These are phyloP conservation scores for Scrobipalpa costella DNA, from an alignment of 2,888 invertebrate genomes.

Conservation along the genomic window DNA sequence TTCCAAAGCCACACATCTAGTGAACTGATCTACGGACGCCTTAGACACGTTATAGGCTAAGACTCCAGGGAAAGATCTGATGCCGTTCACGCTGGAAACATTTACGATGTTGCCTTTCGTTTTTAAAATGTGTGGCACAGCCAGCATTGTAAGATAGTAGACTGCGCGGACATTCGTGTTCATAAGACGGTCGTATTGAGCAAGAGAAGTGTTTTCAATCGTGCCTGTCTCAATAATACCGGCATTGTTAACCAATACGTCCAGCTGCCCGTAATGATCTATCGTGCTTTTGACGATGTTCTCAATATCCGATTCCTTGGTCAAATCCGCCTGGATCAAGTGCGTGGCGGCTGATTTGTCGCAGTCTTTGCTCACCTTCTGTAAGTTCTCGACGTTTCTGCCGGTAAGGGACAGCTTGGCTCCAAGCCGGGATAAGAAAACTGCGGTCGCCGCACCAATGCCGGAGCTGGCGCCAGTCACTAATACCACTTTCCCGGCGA, in stretches of 20 bases:
- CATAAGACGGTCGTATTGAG: conserved; percentile 94
- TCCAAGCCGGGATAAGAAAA: conserved; percentile 87
- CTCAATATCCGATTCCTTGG: conserved; percentile 86
- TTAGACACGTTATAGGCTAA: conserved; percentile 97
- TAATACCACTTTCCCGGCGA: conserved; percentile 86
- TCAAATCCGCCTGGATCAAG: conserved; percentile 85
- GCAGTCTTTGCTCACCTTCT: conserved; percentile 67
- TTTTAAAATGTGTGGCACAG: conserved; percentile 91
- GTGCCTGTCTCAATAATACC: conserved; percentile 91
- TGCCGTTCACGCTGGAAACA: conserved; percentile 96
- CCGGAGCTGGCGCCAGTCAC: conserved; percentile 93
- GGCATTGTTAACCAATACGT: conserved; percentile 95
- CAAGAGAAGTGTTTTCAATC: conserved; percentile 92
- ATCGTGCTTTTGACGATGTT: conserved; percentile 87
- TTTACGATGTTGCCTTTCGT: conserved; percentile 96
- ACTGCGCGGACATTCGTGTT: conserved; percentile 93
- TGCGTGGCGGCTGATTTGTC: conserved; percentile 73
- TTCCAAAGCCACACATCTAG: conserved; percentile 94
- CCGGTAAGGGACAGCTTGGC: conserved; percentile 88
- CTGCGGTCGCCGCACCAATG: conserved; percentile 91
- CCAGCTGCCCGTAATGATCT: conserved; percentile 87
- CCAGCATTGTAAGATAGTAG: conserved; percentile 91
- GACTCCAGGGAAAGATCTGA: conserved; percentile 94
- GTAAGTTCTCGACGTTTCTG: conserved; percentile 84
- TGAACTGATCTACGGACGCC: conserved; percentile 96